phyloP scores from a whole-genome alignment of 2,888 invertebrate species.

The Pristionchus arcanus region DNA sequence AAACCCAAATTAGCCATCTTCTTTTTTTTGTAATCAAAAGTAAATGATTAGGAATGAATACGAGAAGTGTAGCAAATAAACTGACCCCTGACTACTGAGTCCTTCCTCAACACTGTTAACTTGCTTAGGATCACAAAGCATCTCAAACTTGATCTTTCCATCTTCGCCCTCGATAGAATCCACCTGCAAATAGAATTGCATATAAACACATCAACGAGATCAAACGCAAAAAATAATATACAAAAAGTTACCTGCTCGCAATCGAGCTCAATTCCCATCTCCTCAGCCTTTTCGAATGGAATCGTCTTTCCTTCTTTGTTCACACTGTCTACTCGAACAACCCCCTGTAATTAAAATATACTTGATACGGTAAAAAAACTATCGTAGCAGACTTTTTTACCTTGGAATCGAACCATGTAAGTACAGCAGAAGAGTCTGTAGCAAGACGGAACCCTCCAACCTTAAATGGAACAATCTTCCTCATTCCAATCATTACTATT shows the following conservation, averaged over 20 bases:
- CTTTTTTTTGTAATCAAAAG: not conserved
- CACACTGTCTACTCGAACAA: constrained; percentile 57
- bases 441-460: constrained; percentile 73
- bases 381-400: constrained; percentile 57
- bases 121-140: constrained; percentile 66
- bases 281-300: constrained; percentile 69
- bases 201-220: not conserved
- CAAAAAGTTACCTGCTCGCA: constrained; percentile 69
- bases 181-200: constrained; percentile 52
- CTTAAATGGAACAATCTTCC: constrained; percentile 55
- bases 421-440: constrained; percentile 65
- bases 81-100: constrained; percentile 62
- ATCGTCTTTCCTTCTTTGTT: constrained; percentile 62
- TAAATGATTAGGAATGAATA: not conserved
- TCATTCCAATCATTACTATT: not conserved
- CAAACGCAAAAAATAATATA: not conserved
- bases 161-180: constrained; percentile 61
- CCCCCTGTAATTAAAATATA: not conserved
- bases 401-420: constrained; percentile 73
- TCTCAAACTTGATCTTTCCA: constrained; percentile 65
- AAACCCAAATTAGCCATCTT: constrained; percentile 33
- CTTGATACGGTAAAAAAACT: not conserved
- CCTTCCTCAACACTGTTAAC: constrained; percentile 63
- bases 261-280: constrained; percentile 74
- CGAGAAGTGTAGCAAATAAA: too few relatives aligned